phyloP scores from a whole-genome alignment of 2,888 invertebrate species.

The Hydrotaea diabolus region DNA sequence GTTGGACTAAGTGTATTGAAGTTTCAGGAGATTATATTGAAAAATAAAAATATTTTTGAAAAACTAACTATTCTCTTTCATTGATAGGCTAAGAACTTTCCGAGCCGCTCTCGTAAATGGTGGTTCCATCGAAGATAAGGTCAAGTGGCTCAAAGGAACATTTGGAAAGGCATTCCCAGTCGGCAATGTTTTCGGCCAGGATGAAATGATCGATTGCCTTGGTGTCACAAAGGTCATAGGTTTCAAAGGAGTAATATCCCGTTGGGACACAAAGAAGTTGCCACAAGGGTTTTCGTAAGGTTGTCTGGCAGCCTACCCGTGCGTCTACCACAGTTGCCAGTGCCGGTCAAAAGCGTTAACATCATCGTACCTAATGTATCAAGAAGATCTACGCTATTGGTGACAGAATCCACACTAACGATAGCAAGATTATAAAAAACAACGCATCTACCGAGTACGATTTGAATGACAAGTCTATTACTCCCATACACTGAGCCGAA shows the following conservation, averaged over 20 bases:
- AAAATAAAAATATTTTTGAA: no score
- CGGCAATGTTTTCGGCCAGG: constrained; percentile 94
- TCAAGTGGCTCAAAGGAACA: constrained; percentile 97
- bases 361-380: constrained; percentile 99
- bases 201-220: constrained; percentile 99
- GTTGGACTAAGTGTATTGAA: no score
- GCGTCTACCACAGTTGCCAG: constrained; percentile 99
- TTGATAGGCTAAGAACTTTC: no score
- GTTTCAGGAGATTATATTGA: no score
- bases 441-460: constrained; percentile 97
- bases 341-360: constrained; percentile 96
- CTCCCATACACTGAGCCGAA: no score
- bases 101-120: no score
- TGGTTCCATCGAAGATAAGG: constrained; percentile 96
- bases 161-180: constrained; percentile 97
- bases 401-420: constrained; percentile 89
- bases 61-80: no score
- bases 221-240: constrained; percentile 99
- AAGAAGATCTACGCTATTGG: constrained; percentile 99
- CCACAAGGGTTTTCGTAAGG: constrained; percentile 99
- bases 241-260: constrained; percentile 99
- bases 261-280: constrained; percentile 99
- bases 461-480: constrained; percentile 86
- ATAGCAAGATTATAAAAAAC: constrained; percentile 95
- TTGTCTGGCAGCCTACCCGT: constrained; percentile 99